Conservation (phyloP, 1,140 invertebrate species). For the Myzus persicae region DNA sequence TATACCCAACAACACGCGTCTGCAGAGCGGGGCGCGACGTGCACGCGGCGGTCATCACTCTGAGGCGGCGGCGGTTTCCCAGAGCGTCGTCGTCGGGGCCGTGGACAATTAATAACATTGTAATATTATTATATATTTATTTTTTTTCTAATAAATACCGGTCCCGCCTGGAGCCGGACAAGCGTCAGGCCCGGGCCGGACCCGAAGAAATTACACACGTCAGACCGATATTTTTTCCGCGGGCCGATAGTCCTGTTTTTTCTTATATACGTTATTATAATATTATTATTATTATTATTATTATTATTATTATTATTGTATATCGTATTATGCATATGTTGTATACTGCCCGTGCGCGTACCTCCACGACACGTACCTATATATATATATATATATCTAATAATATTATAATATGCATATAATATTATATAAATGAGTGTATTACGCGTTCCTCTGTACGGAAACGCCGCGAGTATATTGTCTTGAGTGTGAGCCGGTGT, state of each 20-base stretch:
- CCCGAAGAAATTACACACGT: slow-evolving; percentile 45
- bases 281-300: not conserved
- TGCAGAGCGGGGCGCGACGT: not conserved
- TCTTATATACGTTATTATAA: not conserved
- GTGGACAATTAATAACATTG: slow-evolving; percentile 54
- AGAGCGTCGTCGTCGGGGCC: slow-evolving; percentile 28
- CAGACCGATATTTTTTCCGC: slow-evolving; percentile 43
- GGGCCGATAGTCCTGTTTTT: slow-evolving; percentile 41
- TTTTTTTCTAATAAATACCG: slow-evolving; percentile 36
- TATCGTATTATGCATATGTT: not conserved
- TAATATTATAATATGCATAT: not conserved
- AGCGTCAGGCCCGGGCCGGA: slow-evolving; percentile 11
- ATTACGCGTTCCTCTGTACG: not conserved
- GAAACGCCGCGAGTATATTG: not conserved
- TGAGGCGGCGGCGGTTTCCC: slow-evolving; percentile 9
- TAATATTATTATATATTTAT: slow-evolving; percentile 30
- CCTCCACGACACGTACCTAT: not conserved
- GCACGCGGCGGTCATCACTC: slow-evolving; percentile 35
- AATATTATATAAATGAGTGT: too few relatives aligned
- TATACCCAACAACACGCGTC: not conserved
- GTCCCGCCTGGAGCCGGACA: slow-evolving; percentile 44
- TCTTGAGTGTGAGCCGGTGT: too few relatives aligned
- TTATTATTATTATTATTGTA: too few relatives aligned
- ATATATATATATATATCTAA: too few relatives aligned
- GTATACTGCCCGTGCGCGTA: not conserved